phyloP scores from a whole-genome alignment of 37 sponge, comb jelly and placozoan species.

The Geodia barretti region DNA sequence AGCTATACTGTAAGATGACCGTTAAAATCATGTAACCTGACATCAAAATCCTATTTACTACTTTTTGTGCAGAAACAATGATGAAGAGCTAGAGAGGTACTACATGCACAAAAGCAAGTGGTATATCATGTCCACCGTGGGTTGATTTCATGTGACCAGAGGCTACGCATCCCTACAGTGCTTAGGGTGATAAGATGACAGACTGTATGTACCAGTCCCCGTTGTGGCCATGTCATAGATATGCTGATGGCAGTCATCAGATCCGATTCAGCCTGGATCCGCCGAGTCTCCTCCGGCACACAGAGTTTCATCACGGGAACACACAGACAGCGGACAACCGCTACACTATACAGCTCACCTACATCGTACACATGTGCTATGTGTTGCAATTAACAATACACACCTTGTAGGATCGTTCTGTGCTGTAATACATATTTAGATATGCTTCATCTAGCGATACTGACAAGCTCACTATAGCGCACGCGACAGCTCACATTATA shows the following conservation, averaged over 20 bases:
- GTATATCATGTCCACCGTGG: background rate
- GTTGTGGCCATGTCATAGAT: conserved; percentile 49
- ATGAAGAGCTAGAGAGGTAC: background rate
- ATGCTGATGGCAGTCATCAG: conserved; percentile 84
- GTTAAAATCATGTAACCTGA: too few species aligned
- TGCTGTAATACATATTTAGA: too few species aligned
- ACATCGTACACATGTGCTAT: background rate
- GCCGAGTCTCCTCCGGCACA: conserved; percentile 72
- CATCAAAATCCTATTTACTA: too few species aligned
- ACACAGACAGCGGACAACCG: background rate
- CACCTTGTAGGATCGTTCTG: background rate
- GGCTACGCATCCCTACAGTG: background rate
- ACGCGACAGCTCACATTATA: too few species aligned
- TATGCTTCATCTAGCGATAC: too few species aligned
- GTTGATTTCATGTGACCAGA: background rate
- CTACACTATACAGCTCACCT: background rate
- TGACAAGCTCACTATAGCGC: too few species aligned
- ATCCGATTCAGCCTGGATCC: conserved; percentile 73
- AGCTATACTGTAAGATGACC: too few species aligned
- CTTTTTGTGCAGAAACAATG: background rate
- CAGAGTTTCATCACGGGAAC: conserved; percentile 91
- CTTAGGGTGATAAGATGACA: too few species aligned
- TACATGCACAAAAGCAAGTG: too few species aligned
- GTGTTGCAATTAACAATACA: background rate
- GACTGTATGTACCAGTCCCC: conserved; percentile 21